These are phyloP conservation scores for Patella pellucida DNA, from an alignment of 2,888 invertebrate genomes.

Conservation along the genomic window DNA sequence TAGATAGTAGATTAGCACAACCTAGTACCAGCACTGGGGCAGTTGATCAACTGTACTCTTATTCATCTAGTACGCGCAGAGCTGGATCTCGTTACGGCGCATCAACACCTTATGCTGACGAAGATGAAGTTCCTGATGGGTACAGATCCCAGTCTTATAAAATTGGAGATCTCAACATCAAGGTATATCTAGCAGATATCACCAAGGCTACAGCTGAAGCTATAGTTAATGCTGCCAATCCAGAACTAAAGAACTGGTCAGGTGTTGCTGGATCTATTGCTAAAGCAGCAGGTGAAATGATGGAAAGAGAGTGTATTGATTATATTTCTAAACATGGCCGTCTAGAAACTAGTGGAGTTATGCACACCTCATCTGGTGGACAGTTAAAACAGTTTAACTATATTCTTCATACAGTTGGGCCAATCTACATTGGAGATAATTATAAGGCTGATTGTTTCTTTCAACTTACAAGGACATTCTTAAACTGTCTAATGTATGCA, in stretches of 20 bases:
- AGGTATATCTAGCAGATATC: conserved; percentile 41
- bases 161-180: conserved; percentile 20
- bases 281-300: conserved; percentile 37
- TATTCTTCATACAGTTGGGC: conserved; percentile 53
- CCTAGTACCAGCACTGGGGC: background rate
- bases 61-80: background rate
- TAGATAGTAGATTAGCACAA: background rate
- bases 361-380: conserved; percentile 50
- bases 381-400: conserved; percentile 38
- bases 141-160: background rate
- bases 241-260: conserved; percentile 32
- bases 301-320: conserved; percentile 43
- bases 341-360: conserved; percentile 34
- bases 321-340: conserved; percentile 38
- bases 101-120: background rate
- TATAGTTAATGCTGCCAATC: conserved; percentile 45
- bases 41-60: background rate
- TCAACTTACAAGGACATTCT: conserved; percentile 36
- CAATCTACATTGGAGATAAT: conserved; percentile 35
- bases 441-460: conserved; percentile 32
- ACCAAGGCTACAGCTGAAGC: conserved; percentile 41
- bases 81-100: background rate
- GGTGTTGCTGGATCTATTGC: conserved; percentile 43
- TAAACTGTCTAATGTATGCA: conserved; percentile 26
- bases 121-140: background rate